Percentiles rank a stretch among this genome's conserved stretches.
phyloP scores from a whole-genome alignment of 2,797 vertebrate genomes.

The Acanthurus tractus region DNA sequence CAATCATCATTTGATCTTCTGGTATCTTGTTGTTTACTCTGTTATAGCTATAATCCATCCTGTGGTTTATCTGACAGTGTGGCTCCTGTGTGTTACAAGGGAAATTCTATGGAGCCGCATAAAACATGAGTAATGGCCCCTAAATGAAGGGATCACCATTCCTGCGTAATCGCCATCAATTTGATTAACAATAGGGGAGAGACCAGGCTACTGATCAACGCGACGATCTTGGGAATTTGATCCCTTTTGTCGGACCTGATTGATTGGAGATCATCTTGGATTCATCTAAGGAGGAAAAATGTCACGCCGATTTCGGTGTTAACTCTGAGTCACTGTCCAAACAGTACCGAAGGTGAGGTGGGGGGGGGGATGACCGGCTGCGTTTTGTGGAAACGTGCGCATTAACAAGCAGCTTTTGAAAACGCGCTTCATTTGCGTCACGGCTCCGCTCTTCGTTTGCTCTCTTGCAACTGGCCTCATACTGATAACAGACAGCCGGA shows the following conservation, averaged over 20 bases:
- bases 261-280: constrained; percentile 67
- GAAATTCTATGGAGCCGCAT: neutral
- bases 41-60: constrained; percentile 42
- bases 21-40: constrained; percentile 35
- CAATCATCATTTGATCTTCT: constrained; percentile 45
- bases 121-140: constrained; percentile 71
- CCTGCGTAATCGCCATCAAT: constrained; percentile 30
- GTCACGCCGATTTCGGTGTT: constrained; percentile 41
- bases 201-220: constrained; percentile 66
- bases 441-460: constrained; percentile 76
- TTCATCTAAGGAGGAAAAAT: constrained; percentile 53
- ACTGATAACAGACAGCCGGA: constrained; percentile 80
- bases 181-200: constrained; percentile 48
- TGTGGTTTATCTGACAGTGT: constrained; percentile 49
- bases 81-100: constrained; percentile 22
- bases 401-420: constrained; percentile 67
- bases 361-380: neutral
- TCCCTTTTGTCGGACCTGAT: constrained; percentile 69
- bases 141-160: constrained; percentile 77
- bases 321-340: constrained; percentile 73
- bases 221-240: constrained; percentile 68
- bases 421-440: constrained; percentile 81
- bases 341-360: constrained; percentile 23
- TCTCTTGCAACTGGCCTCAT: constrained; percentile 78
- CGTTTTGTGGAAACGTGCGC: constrained; percentile 62